phyloP scores from a whole-genome alignment of 2,797 vertebrate species.

The Peromyscus eremicus region DNA sequence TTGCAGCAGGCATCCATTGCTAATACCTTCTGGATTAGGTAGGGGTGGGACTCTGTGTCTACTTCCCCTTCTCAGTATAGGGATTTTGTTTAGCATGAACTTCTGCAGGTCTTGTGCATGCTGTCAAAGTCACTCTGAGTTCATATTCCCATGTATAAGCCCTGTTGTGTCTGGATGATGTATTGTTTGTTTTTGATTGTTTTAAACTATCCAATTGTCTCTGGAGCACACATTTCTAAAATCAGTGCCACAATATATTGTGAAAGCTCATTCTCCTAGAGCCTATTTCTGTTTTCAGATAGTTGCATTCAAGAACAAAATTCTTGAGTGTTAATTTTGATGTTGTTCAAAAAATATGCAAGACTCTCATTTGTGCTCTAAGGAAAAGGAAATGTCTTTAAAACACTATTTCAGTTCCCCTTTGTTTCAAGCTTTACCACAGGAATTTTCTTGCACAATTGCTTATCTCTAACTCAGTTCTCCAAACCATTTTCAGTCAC shows the following conservation, averaged over 20 bases:
- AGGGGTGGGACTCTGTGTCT: not conserved
- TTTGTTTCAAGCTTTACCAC: conserved; percentile 35
- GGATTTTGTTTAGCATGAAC: not conserved
- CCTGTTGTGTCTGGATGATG: not conserved
- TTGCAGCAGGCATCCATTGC: not conserved
- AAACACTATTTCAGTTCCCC: conserved; percentile 14
- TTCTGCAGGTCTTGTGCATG: not conserved
- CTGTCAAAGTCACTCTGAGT: not conserved
- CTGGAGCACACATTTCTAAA: conserved; percentile 28
- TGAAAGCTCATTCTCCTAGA: not conserved
- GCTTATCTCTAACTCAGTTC: conserved; percentile 61
- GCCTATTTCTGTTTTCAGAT: conserved; percentile 18
- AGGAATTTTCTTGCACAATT: conserved; percentile 51
- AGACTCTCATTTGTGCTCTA: not conserved
- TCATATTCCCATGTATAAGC: not conserved
- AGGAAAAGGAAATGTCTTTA: conserved; percentile 1
- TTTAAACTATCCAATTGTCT: conserved; percentile 42
- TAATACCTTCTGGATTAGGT: not conserved
- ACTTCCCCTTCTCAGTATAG: not conserved
- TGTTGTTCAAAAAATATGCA: conserved; percentile 17
- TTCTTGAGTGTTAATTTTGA: conserved; percentile 19
- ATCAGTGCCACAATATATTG: not conserved
- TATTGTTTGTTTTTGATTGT: conserved; percentile 39
- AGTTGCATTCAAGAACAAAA: conserved; percentile 47
- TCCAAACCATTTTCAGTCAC: conserved; percentile 66